Base-by-base conservation (phyloP, 1,140 invertebrate species). In the Brachionus plicatilis region DNA sequence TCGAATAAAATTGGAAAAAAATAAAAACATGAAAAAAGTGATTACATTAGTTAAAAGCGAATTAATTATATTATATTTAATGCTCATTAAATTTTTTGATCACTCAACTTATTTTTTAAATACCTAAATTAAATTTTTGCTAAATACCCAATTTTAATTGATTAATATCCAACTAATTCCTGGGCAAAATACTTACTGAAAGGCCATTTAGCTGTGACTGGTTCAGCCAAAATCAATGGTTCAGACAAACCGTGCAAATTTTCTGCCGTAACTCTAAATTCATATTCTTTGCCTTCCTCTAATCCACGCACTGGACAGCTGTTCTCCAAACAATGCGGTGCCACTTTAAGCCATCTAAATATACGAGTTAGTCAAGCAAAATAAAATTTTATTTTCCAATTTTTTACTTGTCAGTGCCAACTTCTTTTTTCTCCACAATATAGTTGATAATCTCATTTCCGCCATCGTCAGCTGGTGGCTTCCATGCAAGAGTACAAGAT, bases 211-310 rank as follows among this genome's bases (percentile, higher is more conserved):
- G 96, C 96, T 85, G 92, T 93, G 86, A 98, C 94, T 12, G 96
- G 94, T 88, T 96, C 94, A 17, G 92, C 92, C 0, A 95, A 97
- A 43, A 92, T 92, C 9, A 94, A 94, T 7, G 96, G 95, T 86
- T 99, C 96, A 33, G 96, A 97, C 83, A 94, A 93, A 50, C 97
- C 97, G 87, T 97, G 96, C 87, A 95, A 93, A 90, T 99, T 99
- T 89, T 99, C 97, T 79, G 97, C 97, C 92, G 96, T 94, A 1
- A 99, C 96, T 84, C 96, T 92, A 92, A 99, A 99, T 86, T 99
- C 96, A 88, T 99, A 99, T 43, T 95, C 93, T 85, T 92, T 92
- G 47, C 95, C 96, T 24, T 97, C 93, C 1, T 93, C 93, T 33
- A 99, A 90, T 88, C 98, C 98, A 68, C 95, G 93, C 17, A 98